phyloP scores from a whole-genome alignment of 1,140 invertebrate genomes.

The Phortica variegata region DNA sequence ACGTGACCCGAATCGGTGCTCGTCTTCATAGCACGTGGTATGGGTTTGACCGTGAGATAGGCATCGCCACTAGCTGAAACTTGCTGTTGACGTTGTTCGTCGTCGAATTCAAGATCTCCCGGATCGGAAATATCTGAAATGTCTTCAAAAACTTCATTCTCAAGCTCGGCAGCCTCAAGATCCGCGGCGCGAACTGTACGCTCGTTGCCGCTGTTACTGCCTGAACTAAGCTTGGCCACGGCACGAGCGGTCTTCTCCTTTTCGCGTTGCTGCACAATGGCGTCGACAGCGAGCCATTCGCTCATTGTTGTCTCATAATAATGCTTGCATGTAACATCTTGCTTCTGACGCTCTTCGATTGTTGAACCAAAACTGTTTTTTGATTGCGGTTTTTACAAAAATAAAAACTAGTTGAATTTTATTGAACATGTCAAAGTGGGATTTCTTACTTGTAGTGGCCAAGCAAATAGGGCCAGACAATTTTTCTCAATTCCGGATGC shows the following conservation, averaged over 20 bases:
- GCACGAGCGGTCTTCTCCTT: conserved; percentile 69
- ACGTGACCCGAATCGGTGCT: conserved; percentile 58
- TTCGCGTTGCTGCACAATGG: conserved; percentile 84
- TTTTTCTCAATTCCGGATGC: conserved; percentile 72
- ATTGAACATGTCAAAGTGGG: not conserved
- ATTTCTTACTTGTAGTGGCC: conserved; percentile 82
- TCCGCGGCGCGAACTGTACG: conserved; percentile 36
- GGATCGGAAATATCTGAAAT: conserved; percentile 56
- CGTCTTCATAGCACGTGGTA: conserved; percentile 50
- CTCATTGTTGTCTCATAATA: conserved; percentile 89
- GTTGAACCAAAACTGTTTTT: conserved; percentile 75
- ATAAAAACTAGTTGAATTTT: not conserved
- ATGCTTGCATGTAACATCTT: conserved; percentile 69
- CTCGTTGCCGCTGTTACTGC: conserved; percentile 57
- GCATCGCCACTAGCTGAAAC: conserved; percentile 10
- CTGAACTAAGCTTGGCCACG: conserved; percentile 65
- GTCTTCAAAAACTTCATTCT: conserved; percentile 55
- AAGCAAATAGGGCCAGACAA: conserved; percentile 90
- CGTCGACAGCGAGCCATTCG: conserved; percentile 91
- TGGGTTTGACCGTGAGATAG: conserved; percentile 40
- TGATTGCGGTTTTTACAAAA: too few relatives aligned
- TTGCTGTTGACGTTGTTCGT: conserved; percentile 57
- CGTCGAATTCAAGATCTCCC: conserved; percentile 56
- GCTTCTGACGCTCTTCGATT: conserved; percentile 66
- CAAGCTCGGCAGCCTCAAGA: conserved; percentile 41